Base-by-base conservation (phyloP, 2,888 invertebrate genomes). In the Harpagoxenus sublaevis region DNA sequence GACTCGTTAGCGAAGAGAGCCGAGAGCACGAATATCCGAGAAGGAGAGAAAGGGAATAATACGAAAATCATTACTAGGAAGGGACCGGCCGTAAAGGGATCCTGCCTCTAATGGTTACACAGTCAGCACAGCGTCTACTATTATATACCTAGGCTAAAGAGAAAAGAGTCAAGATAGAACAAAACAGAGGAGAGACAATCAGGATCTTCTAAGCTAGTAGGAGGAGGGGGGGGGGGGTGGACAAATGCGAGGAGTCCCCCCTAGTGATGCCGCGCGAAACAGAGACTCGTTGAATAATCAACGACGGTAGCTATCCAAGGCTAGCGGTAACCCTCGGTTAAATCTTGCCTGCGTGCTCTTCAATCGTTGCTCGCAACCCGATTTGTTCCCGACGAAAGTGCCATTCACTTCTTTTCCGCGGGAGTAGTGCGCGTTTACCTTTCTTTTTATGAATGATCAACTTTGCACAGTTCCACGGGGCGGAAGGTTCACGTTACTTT, bases 231-330 rank as follows among this genome's bases (percentile, higher is more conserved):
- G 23, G 4, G 9, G 28, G n/a, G 63, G n/a, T n/a, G n/a, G 51
- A 73, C 65, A 82, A 51, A 23, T 23, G 12, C 70, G 53, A n/a
- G 31, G 53, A 39, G 35, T 23, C 23, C 23, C 23, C 23, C 45
- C 51, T 39, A 85, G 87, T 85, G 84, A 84, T 71, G 83, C 82
- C 83, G 86, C 79, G 57, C 65, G 79, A 86, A 79, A 84, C 84
- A 74, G 83, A 79, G 81, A 84, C 71, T 83, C 85, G 88, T 89
- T 88, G 88, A 89, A 91, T 89, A 91, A 91, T 90, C 89, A 90
- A 84, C 55, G 78, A 79, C 28, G 78, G 78, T 68, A 63, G 51
- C 42, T 39, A 75, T 10, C 81, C 87, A 87, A 88, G 89, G 86
- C 86, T 86, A 65, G 45, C 65, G 57, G n/a, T 60, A 81, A 83